Evolutionary conservation across 2,113 vertebrate genomes (phyloP), one percentile per base, ranked within the genome.

Genomic region (Herpailurus yagouaroundi): DNA sequence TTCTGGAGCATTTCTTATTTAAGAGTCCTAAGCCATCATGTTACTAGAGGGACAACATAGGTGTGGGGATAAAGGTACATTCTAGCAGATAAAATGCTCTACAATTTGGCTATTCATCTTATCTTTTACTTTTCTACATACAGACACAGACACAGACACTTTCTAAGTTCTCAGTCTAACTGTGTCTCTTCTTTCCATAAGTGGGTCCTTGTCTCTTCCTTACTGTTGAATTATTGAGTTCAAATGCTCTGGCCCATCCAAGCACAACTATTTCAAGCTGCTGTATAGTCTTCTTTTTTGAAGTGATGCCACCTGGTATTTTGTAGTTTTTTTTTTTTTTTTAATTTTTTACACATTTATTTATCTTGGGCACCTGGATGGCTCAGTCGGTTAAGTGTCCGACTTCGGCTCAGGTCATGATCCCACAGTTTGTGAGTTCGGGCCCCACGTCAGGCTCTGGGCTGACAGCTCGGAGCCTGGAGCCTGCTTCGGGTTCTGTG

Each of bases 151-250:
- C 23, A 81, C 23, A 64, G 8, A 92, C 14, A n/a, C 8, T 96
- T 90, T 82, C 81, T 71, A 60, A 36, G 27, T 89, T 92, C 41
- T 88, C 60, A 5, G 5, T 85, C 71, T 96, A 92, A 69, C 36
- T 60, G 12, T 48, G 4, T 89, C 21, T 95, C 45, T 95, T 19
- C 19, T 85, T 95, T 88, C 31, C 11, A 41, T 41, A 71, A 18
- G 1, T 92, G 55, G 25, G 11, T 19, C 18, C 18, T 82, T 87
- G 66, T 50, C 16, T 86, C 13, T 94, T 31, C 38, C 73, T 91
- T 50, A 57, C 1, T 66, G 15, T 73, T 91, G 83, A 63, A 87
- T 63, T 69, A 63, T 38, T 87, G n/a, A 57, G 48, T 64, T 83
- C 48, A 87, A 80, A 55, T 64, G 9, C 80, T 90, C 29, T 83